Percentiles rank a stretch among this genome's conserved stretches.
These are phyloP conservation scores for Leptura quadrifasciata DNA, from an alignment of 2,888 invertebrate genomes.

Conservation along the genomic window DNA sequence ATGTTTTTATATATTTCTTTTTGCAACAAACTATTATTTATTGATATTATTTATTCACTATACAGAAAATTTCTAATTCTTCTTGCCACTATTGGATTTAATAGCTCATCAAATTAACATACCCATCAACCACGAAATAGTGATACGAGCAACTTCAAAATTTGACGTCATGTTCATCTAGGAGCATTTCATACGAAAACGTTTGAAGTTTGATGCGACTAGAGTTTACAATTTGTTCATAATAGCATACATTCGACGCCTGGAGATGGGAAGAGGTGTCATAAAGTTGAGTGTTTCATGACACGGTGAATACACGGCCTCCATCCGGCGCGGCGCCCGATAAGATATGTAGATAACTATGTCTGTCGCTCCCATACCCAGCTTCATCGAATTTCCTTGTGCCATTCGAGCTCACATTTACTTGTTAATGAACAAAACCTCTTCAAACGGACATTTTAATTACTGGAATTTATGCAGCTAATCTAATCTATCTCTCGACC, in stretches of 20 bases:
- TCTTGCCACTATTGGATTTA: neutral
- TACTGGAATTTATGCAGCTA: slow-evolving; percentile 61
- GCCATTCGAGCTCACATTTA: slow-evolving; percentile 48
- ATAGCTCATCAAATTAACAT: neutral
- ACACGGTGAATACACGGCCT: slow-evolving; percentile 38
- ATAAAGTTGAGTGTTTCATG: slow-evolving; percentile 56
- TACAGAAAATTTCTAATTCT: no score
- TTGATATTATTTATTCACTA: no score
- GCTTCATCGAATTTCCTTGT: slow-evolving; percentile 48
- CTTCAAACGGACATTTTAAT: slow-evolving; percentile 61
- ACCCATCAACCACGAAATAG: neutral
- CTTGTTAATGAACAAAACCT: slow-evolving; percentile 61
- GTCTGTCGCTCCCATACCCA: slow-evolving; percentile 22
- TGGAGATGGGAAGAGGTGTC: slow-evolving; percentile 49
- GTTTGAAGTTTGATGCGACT: slow-evolving; percentile 48
- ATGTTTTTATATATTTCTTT: no score
- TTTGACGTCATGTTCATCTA: slow-evolving; percentile 26
- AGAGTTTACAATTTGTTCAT: slow-evolving; percentile 52
- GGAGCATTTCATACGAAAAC: slow-evolving; percentile 25
- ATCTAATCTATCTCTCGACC: slow-evolving; percentile 58
- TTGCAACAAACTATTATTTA: no score
- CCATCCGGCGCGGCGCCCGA: slow-evolving; percentile 31
- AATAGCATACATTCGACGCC: slow-evolving; percentile 48
- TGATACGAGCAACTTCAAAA: slow-evolving; percentile 13
- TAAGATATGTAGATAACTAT: slow-evolving; percentile 50